Evolutionary conservation across 2,888 invertebrate genomes (phyloP).

Genomic region (Eristalinus aeneus): DNA sequence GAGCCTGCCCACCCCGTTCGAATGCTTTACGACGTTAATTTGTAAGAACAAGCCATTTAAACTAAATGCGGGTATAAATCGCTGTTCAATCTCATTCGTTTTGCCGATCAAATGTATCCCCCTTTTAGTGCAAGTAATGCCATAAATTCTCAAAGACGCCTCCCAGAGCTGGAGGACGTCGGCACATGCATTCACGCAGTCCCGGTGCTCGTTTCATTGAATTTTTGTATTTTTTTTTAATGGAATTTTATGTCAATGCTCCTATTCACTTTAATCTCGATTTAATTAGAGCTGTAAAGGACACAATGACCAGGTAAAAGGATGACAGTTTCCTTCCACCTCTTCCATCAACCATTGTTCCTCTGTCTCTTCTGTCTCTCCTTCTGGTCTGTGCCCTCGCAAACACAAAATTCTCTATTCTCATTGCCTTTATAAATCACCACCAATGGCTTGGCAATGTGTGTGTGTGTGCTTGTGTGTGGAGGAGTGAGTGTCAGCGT

Average conservation of each 20-base stretch:
- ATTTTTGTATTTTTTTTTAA: constrained; percentile 29
- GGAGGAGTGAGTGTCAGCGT: constrained; percentile 2
- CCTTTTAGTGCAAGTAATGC: constrained; percentile 15
- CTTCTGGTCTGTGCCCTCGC: background rate
- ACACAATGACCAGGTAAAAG: constrained; percentile 53
- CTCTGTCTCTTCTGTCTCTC: background rate
- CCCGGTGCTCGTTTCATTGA: constrained; percentile 26
- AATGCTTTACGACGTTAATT: constrained; percentile 22
- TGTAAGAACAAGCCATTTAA: constrained; percentile 22
- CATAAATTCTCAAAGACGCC: constrained; percentile 25
- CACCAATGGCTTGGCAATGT: background rate
- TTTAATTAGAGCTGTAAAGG: constrained; percentile 66
- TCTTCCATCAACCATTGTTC: background rate
- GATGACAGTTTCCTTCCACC: constrained; percentile 42
- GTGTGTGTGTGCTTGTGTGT: constrained; percentile 6
- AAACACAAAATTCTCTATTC: constrained; percentile 29
- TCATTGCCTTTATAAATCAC: constrained; percentile 62
- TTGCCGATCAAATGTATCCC: constrained; percentile 24
- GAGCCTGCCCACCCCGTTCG: background rate
- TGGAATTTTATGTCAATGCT: constrained; percentile 63
- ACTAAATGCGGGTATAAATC: constrained; percentile 20
- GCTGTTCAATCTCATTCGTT: constrained; percentile 24
- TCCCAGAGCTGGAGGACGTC: background rate
- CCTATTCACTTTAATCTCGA: constrained; percentile 65
- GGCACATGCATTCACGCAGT: background rate